phyloP scores from a whole-genome alignment of 2,888 invertebrate species.

The Syritta pipiens region DNA sequence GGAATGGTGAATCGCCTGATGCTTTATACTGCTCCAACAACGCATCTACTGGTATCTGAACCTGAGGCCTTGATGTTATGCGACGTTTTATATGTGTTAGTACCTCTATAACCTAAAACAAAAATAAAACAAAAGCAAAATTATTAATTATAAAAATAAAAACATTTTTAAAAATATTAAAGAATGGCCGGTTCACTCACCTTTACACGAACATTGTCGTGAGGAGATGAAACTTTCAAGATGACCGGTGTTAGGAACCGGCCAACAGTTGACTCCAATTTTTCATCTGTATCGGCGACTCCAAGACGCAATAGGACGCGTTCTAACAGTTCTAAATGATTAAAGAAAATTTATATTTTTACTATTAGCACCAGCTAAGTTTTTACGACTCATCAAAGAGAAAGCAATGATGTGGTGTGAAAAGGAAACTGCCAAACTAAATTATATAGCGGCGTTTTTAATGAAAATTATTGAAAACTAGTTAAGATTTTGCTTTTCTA shows the following conservation, averaged over 20 bases:
- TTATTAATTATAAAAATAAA: neutral
- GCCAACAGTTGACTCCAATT: conserved; percentile 88
- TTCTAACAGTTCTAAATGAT: conserved; percentile 88
- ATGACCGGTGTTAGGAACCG: conserved; percentile 93
- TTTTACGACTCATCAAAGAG: conserved; percentile 34
- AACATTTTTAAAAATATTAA: neutral
- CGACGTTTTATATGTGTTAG: conserved; percentile 94
- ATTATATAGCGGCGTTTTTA: too few relatives aligned
- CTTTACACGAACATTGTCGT: conserved; percentile 89
- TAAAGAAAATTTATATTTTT: neutral
- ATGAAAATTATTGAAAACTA: neutral
- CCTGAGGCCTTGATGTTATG: conserved; percentile 89
- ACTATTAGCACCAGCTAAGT: conserved; percentile 19
- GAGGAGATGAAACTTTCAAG: conserved; percentile 91
- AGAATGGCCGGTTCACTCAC: conserved; percentile 74
- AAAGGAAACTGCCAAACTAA: too few relatives aligned
- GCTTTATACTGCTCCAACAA: conserved; percentile 89
- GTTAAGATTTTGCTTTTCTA: neutral
- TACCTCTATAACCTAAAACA: conserved; percentile 90
- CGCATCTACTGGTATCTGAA: conserved; percentile 92
- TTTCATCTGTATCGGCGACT: conserved; percentile 93
- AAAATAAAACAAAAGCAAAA: neutral
- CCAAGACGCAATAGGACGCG: conserved; percentile 93
- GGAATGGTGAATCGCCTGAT: conserved; percentile 83
- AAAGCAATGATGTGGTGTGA: too few relatives aligned